Base-by-base conservation (phyloP, 92 coral and sea anemone species). In the Actinostola sp. region DNA sequence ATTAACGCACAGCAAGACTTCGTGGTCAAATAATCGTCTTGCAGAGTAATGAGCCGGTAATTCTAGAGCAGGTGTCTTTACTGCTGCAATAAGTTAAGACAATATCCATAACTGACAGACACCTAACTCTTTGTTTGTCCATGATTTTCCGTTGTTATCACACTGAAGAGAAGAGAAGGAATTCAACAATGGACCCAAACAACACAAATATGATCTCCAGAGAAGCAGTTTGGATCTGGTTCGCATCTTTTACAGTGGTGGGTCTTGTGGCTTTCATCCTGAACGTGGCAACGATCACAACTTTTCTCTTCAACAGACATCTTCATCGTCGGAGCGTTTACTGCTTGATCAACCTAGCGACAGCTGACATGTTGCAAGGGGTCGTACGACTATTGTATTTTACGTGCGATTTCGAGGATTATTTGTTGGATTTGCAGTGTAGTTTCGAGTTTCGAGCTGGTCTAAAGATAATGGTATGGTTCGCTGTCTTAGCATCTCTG, bases 251-350 rank as follows among this genome's bases (percentile, higher is more conserved):
- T 21, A n/a, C 41, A 31, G 3, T 67, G 8, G 60, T 67, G 20
- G 73, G 59, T 46, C 19, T 32, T n/a, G 15, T 67, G 29, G 38
- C 57, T 28, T 8, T 44, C 13, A 6, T 67, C 19, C 31, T 53
- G 21, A 67, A 49, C 60, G 20, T n/a, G 15, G 60, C 60, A 2
- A 67, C 73, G 12, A 67, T 67, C 19, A 7, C 49, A 49, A 67
- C 73, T 13, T 67, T 67, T 49, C 1, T 49, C 24, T 17, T 67
- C 7, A 49, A 46, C 54, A 44, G 44, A 15, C 54, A 44, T 49
- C 73, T 67, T 67, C 73, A 38, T 27, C 73, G 73, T 28, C 73
- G 73, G 8, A 67, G 73, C 20, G 33, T 48, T 20, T 67, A 49
- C 73, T 67, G 56, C 20, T 28, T 67, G 26, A 67, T 49, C 10